Base-by-base conservation (phyloP, 1,140 invertebrate species). In the Cydia strobilella region DNA sequence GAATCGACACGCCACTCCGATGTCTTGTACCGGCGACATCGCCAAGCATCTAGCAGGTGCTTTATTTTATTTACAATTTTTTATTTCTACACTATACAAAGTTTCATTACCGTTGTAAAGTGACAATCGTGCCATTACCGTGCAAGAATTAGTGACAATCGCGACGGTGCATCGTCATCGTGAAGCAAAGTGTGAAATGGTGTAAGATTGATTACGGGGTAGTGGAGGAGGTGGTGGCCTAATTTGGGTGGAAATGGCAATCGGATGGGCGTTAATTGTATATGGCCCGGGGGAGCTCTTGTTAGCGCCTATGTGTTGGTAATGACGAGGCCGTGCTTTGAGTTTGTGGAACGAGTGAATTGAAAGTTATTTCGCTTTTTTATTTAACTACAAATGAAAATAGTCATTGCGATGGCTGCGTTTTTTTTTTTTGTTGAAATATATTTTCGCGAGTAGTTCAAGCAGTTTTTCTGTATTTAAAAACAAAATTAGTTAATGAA, bases 11-110 rank as follows among this genome's bases (percentile, higher is more conserved):
- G 77, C 27, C 51, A 74, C 66, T 51, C 78, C 63, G 72, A 84
- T 85, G 84, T 85, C 84, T 82, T 85, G 84, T 77, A 74, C 84
- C 23, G 69, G 80, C 63, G 69, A 79, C n/a, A 74, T 84, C 35
- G 77, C 78, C 54, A 78, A 82, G 62, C 81, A 78, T 75, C 51
- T 83, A 31, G 74, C 81, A 83, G 81, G 81, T 83, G 66, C 39
- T 73, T 4, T 74, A 62, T 74, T 74, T 74, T 20, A 62, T 10
- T 35, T 62, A 25, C 45, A 6, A 54, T 39, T 76, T 27, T 42
- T 66, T 23, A 59, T n/a, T 45, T 62, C 0, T 39, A 39, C 35
- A n/a, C 5, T 71, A 13, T 51, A 69, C n/a, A 59, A 31, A 51
- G 35, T 39, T 7, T 42, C 23, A 72, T 62, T 63, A 62, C n/a